Evolutionary conservation across 1,140 invertebrate species (phyloP).

Genomic region (Drosophila rhopaloa): DNA sequence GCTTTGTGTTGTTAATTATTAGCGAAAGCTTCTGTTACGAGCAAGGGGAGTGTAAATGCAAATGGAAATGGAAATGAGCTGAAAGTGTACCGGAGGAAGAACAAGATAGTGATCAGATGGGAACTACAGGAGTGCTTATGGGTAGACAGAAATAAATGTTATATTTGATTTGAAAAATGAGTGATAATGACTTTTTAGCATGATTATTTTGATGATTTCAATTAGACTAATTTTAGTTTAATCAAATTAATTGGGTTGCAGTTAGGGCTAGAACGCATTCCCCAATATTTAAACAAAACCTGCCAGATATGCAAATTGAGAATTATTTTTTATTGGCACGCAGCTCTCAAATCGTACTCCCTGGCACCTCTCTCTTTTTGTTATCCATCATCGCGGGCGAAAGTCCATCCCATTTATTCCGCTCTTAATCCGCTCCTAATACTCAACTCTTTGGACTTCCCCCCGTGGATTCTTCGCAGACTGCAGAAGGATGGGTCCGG

Average conservation of each 20-base stretch:
- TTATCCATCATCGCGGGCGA: conserved; percentile 18
- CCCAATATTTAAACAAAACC: neutral
- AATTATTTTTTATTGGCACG: neutral
- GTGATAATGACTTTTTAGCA: neutral
- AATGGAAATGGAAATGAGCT: conserved; percentile 39
- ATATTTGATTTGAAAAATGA: conserved; percentile 1
- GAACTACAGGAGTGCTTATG: neutral
- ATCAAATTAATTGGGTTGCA: neutral
- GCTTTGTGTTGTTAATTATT: conserved; percentile 35
- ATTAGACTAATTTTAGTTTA: neutral
- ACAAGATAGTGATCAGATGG: conserved; percentile 7
- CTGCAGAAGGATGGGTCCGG: conserved; percentile 1
- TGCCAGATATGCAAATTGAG: too few species aligned
- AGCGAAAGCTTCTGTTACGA: conserved; percentile 39
- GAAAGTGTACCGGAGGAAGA: neutral
- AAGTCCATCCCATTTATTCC: conserved; percentile 45
- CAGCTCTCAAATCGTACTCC: neutral
- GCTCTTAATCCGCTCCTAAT: conserved; percentile 65
- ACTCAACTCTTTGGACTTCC: conserved; percentile 32
- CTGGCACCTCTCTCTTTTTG: neutral
- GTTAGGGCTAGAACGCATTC: neutral
- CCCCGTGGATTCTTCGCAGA: conserved; percentile 32
- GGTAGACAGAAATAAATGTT: neutral
- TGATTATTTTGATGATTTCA: neutral
- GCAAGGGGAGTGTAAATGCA: conserved; percentile 45